Evolutionary conservation across 2,888 invertebrate species (phyloP).

Genomic region (Diabrotica balteata): DNA sequence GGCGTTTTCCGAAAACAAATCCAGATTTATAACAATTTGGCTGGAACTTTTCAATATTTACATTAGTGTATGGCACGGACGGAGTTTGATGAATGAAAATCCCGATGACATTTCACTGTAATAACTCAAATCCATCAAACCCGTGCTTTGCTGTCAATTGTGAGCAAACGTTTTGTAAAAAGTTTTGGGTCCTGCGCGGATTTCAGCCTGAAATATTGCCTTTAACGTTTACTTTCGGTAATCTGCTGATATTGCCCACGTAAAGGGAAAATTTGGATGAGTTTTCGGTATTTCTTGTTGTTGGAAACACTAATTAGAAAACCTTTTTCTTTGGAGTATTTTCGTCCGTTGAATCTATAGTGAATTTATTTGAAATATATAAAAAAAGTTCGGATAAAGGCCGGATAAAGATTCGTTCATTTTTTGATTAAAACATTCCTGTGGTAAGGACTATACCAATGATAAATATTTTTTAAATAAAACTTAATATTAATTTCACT

Average conservation of each 20-base stretch:
- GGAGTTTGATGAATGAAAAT: constrained; percentile 39
- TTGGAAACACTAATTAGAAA: no score
- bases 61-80: constrained; percentile 36
- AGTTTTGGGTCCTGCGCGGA: constrained; percentile 1
- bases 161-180: constrained; percentile 7
- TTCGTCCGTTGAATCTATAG: not conserved
- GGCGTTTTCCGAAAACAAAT: constrained; percentile 13
- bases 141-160: constrained; percentile 11
- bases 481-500: no score
- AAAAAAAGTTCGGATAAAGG: no score
- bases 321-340: not conserved
- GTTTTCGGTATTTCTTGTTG: not conserved
- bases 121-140: constrained; percentile 38
- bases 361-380: no score
- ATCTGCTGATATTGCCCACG: no score
- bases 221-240: not conserved
- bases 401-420: no score
- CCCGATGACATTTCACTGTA: constrained; percentile 35
- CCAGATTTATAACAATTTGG: constrained; percentile 33
- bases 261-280: not conserved
- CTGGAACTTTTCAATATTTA: constrained; percentile 36
- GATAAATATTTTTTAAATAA: no score
- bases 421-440: no score
- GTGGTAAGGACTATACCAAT: no score
- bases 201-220: constrained; percentile 7